Evolutionary conservation across 2,888 invertebrate genomes (phyloP), one percentile per base, ranked within the genome.

Genomic region (Brachylomia viminalis): DNA sequence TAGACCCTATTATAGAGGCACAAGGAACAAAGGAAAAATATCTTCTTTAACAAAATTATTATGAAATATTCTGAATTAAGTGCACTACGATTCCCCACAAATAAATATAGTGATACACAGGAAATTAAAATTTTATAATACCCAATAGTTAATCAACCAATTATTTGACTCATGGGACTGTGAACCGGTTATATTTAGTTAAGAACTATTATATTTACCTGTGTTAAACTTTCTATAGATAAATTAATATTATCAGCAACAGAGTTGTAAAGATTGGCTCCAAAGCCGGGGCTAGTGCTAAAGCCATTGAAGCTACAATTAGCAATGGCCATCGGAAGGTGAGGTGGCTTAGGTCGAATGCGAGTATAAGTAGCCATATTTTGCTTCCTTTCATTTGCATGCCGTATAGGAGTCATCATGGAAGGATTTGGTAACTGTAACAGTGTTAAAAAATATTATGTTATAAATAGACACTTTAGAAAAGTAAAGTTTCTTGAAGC

Each of bases 161-260:
- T 45, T 27, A 38, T 67, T 49, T 23, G 20, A 23, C 8, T 23
- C 33, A 49, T 58, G 33, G 17, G 8, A 49, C 17, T 8, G 3
- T 38, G 38, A 52, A 74, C 38, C 38, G 15, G 7, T 27, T 33
- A 54, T 47, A 54, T 75, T 33, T 27, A 17, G 54, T 45, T 73
- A 62, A 65, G 76, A 30, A 67, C 49, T 6, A 23, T 59, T 47
- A 64, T 74, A 79, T 65, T 89, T 91, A 95, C 97, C 95, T 96
- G 96, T 59, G 96, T 96, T 80, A 97, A 92, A 88, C 90, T 96
- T 79, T 97, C 97, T 83, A 97, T 77, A 38, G 96, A 96, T 64
- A 97, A 91, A 90, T 96, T 96, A 13, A 96, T 94, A 83, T 95
- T 96, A 82, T 96, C 96, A 74, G 86, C 27, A 64, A 64, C 45